Base-by-base conservation (phyloP, 1,140 invertebrate genomes). In the Hyles vespertilio region DNA sequence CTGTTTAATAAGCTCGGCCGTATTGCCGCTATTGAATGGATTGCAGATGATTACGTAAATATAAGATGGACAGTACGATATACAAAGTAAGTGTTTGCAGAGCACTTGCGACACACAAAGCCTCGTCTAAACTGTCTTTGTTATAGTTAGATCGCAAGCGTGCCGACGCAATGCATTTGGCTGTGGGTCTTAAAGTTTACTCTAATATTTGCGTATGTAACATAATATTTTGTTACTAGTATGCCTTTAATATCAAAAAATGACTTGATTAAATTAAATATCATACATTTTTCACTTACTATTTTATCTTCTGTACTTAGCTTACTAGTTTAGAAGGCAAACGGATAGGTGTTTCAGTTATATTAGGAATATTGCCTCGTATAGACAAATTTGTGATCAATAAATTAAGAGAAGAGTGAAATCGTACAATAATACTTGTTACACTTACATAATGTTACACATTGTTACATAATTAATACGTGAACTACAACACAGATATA, bases 91-190 rank as follows among this genome's bases (percentile, higher is more conserved):
- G 67, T 73, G 77, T 80, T 64, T 55, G 59, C 67, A 77, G 72
- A 84, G 77, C 86, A 89, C 84, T 82, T 87, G 86, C 86, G 84
- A 89, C 86, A 89, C 86, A 87, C 84, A 85, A 84, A 74, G 67
- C 71, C 56, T 64, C 63, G 51, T 52, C 8, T 47, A 40, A 58
- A 22, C 22, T 22, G 22, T 22, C 22, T 4, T n/a, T 7, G 50
- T 51, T 51, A 33, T 10, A 32, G 10, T 5, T 40, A 40, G 61
- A 72, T 71, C 68, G 72, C 72, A 66, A 71, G 62, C 57, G 69
- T 60, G 78, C 69, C 63, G 59, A 74, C 59, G 66, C 63, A 61
- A 77, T 69, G 74, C 77, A 73, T 73, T 81, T 78, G 74, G 77
- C 79, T 87, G 81, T 84, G 80, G 77, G 68, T 67, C 70, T 73